Evolutionary conservation across 1,140 invertebrate species (phyloP).

Genomic region (Drosophila ficusphila): DNA sequence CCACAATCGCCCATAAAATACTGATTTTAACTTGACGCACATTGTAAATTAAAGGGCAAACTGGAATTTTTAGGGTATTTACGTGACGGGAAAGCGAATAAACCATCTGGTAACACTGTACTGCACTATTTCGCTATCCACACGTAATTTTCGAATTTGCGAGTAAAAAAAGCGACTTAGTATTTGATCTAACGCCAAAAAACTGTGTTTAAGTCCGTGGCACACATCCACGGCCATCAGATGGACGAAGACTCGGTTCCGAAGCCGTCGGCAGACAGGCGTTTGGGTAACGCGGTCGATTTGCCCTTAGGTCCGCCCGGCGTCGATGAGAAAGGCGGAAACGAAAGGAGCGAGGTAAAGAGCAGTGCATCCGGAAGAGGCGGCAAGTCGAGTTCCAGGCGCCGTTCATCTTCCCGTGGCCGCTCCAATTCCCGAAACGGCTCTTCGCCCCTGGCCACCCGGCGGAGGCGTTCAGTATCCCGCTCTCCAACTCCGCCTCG

Average conservation of each 20-base stretch:
- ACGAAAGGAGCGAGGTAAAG: conserved; percentile 50
- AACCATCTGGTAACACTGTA: too few species aligned
- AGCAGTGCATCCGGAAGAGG: conserved; percentile 41
- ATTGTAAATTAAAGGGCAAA: too few species aligned
- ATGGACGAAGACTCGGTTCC: conserved; percentile 71
- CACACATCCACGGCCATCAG: conserved; percentile 4
- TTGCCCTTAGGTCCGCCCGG: conserved; percentile 74
- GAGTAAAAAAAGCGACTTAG: conserved; percentile 6
- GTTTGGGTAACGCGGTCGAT: conserved; percentile 44
- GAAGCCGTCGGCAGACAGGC: conserved; percentile 58
- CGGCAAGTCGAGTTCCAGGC: conserved; percentile 53
- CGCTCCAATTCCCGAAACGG: conserved; percentile 64
- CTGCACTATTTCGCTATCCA: conserved; percentile 13
- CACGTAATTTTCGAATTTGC: conserved; percentile 34
- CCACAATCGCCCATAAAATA: too few species aligned
- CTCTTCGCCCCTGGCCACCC: conserved; percentile 40
- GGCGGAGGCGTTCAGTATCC: conserved; percentile 60
- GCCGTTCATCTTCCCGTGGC: conserved; percentile 58
- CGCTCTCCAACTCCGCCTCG: conserved; percentile 57
- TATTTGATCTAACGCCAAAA: not conserved
- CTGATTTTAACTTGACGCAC: too few species aligned
- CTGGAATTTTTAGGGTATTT: too few species aligned
- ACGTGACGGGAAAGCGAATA: too few species aligned
- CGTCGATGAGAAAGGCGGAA: conserved; percentile 67
- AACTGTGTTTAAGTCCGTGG: conserved; percentile 25